Conservation (phyloP, 2,113 vertebrate species). For the Gymnorhina tibicen region DNA sequence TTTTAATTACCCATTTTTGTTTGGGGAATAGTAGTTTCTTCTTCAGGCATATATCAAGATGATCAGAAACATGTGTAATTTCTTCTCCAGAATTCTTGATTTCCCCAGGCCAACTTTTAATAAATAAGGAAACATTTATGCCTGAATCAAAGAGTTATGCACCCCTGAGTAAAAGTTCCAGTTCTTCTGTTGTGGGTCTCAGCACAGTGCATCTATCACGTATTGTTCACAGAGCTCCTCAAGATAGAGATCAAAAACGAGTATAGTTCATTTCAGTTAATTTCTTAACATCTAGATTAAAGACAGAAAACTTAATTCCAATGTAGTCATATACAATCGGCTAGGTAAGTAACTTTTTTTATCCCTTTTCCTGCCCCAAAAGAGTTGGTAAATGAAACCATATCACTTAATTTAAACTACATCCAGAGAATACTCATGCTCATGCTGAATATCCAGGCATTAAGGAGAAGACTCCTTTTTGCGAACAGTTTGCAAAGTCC, state of each 20-base stretch:
- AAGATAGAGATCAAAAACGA: background rate
- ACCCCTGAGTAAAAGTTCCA: conserved; percentile 6
- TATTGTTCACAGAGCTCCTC: background rate
- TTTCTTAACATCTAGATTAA: background rate
- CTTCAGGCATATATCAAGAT: conserved; percentile 6
- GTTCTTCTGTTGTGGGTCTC: conserved; percentile 14
- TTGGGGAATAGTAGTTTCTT: conserved; percentile 11
- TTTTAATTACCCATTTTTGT: conserved; percentile 3
- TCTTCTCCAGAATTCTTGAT: conserved; percentile 9
- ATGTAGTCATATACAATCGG: background rate
- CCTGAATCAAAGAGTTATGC: conserved; percentile 3
- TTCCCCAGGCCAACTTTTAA: background rate
- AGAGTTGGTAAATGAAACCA: background rate
- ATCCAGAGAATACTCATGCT: background rate
- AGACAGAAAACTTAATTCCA: background rate
- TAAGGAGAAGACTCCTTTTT: background rate
- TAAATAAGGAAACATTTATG: conserved; percentile 19
- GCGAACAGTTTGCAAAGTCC: background rate
- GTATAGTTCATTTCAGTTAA: background rate
- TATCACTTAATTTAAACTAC: background rate
- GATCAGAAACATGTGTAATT: conserved; percentile 20
- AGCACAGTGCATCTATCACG: background rate
- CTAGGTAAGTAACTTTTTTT: background rate
- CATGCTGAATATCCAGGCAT: background rate
- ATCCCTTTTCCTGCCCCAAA: background rate